Evolutionary conservation across 2,113 vertebrate species (phyloP).

Genomic region (Arizona elegans): DNA sequence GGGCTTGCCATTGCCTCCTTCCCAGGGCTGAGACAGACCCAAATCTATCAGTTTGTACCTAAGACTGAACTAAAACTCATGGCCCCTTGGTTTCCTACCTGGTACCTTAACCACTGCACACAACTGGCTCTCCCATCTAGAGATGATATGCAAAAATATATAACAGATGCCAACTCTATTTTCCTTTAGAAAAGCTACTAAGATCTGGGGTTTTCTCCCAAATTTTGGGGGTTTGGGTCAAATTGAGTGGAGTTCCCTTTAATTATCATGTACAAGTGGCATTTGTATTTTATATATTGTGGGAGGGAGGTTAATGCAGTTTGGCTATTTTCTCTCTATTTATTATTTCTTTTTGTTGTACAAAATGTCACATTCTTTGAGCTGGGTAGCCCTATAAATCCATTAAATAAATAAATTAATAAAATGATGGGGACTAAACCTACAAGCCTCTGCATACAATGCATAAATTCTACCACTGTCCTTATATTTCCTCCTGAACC

Average conservation of each 20-base stretch:
- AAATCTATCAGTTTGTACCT: neutral
- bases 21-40: neutral
- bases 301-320: neutral
- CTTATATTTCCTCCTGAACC: conserved; percentile 9
- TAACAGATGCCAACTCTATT: neutral
- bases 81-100: neutral
- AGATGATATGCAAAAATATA: neutral
- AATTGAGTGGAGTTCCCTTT: neutral
- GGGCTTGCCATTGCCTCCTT: neutral
- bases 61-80: neutral
- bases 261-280: neutral
- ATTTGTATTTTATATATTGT: neutral
- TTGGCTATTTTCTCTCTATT: neutral
- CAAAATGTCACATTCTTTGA: neutral
- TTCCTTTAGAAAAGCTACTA: neutral
- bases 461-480: neutral
- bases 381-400: neutral
- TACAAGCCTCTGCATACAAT: neutral
- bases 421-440: neutral
- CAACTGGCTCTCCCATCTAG: neutral
- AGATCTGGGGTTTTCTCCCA: neutral
- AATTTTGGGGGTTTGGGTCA: neutral
- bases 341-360: neutral
- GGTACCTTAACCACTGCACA: neutral
- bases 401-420: neutral